Evolutionary conservation across 2,113 vertebrate genomes (phyloP).

Genomic region (Paedocypris sp.): DNA sequence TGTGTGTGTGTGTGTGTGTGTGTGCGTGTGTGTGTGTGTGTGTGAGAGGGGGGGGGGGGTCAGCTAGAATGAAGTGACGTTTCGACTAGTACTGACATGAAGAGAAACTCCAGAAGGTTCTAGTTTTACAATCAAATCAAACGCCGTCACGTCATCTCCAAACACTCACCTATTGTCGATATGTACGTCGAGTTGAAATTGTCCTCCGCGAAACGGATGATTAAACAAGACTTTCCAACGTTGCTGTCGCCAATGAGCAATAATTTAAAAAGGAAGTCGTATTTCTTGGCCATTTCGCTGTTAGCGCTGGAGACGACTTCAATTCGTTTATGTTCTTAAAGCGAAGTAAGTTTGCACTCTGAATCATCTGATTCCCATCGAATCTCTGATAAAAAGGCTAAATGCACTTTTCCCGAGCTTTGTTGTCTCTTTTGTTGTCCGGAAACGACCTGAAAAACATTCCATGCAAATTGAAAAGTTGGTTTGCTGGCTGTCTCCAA

Average conservation of each 20-base stretch:
- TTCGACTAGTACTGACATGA: conserved; percentile 54
- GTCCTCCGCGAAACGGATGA: conserved; percentile 88
- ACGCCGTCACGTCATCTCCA: neutral
- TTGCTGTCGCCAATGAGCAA: conserved; percentile 89
- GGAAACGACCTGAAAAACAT: too few relatives aligned
- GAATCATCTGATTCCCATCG: too few relatives aligned
- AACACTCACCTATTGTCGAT: conserved; percentile 81
- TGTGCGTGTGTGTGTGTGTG: too few relatives aligned
- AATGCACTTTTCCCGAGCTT: too few relatives aligned
- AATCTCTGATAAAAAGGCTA: too few relatives aligned
- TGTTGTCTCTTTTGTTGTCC: too few relatives aligned
- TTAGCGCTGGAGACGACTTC: neutral
- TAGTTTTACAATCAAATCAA: conserved; percentile 8
- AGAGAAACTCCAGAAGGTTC: conserved; percentile 6
- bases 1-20: too few relatives aligned
- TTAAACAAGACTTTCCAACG: conserved; percentile 88
- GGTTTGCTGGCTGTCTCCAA: neutral
- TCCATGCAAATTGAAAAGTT: too few relatives aligned
- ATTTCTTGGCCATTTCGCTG: conserved; percentile 78
- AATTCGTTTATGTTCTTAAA: neutral
- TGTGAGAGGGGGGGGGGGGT: too few relatives aligned
- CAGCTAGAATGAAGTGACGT: conserved; percentile 16
- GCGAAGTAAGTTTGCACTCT: neutral
- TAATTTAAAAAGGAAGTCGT: conserved; percentile 86
- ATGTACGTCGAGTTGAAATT: conserved; percentile 91